Evolutionary conservation across 1,140 invertebrate species (phyloP).

Genomic region (Popillia japonica): DNA sequence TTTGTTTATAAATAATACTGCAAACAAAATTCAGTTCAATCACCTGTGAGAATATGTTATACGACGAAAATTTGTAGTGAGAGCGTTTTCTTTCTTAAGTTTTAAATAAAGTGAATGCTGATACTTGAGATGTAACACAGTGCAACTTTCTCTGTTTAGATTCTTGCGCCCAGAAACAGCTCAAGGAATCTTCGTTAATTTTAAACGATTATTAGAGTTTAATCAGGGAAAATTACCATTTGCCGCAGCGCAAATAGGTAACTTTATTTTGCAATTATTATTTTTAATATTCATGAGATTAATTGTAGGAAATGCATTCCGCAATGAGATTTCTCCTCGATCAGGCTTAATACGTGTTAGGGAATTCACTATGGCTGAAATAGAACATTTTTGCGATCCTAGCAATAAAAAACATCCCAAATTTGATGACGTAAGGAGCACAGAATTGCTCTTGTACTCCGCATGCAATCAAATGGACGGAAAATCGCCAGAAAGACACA

Average conservation of each 20-base stretch:
- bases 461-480: conserved; percentile 97
- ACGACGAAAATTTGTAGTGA: no score
- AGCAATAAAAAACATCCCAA: conserved; percentile 89
- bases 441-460: conserved; percentile 85
- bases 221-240: conserved; percentile 97
- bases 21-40: no score
- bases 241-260: conserved; percentile 96
- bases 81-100: no score
- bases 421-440: conserved; percentile 81
- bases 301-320: conserved; percentile 85
- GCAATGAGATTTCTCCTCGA: conserved; percentile 99
- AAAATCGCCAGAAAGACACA: conserved; percentile 74
- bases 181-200: conserved; percentile 99
- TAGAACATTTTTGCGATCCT: conserved; percentile 99
- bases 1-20: no score
- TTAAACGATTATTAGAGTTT: conserved; percentile 95
- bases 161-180: conserved; percentile 97
- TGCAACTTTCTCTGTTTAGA: conserved; percentile 55
- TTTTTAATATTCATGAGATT: conserved; percentile 37
- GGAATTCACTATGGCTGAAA: conserved; percentile 99
- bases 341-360: conserved; percentile 95
- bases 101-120: no score
- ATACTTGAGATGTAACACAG: no score
- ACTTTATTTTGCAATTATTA: conserved; percentile 49
- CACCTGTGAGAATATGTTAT: no score